Evolutionary conservation across 2,797 vertebrate genomes (phyloP).

Genomic region (Sphenodon punctatus): DNA sequence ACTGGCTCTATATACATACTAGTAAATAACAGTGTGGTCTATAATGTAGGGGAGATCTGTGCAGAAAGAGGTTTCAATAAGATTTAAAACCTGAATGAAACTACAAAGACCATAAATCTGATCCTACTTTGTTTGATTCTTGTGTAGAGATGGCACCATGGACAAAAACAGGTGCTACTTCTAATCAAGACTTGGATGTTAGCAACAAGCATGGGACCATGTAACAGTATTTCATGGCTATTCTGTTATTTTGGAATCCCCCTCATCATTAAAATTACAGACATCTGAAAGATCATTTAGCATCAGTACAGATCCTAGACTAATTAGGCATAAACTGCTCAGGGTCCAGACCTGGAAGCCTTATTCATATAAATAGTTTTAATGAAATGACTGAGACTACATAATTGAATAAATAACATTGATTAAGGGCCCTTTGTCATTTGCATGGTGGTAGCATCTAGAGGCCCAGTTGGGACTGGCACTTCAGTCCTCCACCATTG

Average conservation of each 20-base stretch:
- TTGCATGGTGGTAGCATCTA: no score
- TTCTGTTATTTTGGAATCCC: not conserved
- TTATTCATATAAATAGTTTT: not conserved
- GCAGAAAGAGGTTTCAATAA: not conserved
- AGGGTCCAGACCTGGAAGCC: not conserved
- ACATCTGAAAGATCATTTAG: not conserved
- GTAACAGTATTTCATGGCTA: not conserved
- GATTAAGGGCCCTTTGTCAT: not conserved
- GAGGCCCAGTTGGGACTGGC: no score
- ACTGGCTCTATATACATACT: no score
- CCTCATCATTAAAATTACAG: not conserved
- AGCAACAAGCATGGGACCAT: not conserved
- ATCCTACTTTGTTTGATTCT: not conserved
- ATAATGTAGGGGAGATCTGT: not conserved
- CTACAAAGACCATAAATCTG: not conserved
- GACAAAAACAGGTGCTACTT: not conserved
- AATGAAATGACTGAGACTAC: not conserved
- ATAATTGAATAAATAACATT: not conserved
- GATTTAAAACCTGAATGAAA: not conserved
- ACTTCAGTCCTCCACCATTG: no score
- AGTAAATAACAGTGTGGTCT: no score
- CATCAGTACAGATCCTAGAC: not conserved
- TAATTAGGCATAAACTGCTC: not conserved
- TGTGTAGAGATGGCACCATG: slow-evolving; percentile 2
- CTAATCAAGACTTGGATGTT: not conserved